Evolutionary conservation across 2,888 invertebrate species (phyloP).

Genomic region (Pollenia angustigena): DNA sequence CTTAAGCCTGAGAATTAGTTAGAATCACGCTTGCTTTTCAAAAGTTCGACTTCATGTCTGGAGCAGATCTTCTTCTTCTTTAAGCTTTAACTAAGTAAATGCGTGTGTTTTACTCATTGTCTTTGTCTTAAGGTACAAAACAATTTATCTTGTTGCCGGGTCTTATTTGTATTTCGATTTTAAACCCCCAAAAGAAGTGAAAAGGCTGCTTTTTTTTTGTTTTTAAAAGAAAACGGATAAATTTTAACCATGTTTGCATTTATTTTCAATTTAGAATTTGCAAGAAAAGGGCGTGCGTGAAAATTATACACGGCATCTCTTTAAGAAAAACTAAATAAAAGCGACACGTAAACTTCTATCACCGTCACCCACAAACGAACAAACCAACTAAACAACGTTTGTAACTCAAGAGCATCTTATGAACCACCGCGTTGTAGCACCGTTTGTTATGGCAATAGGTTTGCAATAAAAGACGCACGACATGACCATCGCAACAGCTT

Average conservation of each 20-base stretch:
- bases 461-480: conserved; percentile 60
- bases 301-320: conserved; percentile 77
- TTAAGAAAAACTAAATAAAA: conserved; percentile 46
- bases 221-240: conserved; percentile 24
- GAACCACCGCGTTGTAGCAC: conserved; percentile 37
- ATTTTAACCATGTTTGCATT: conserved; percentile 63
- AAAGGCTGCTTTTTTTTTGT: neutral
- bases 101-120: conserved; percentile 66
- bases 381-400: neutral
- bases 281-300: conserved; percentile 80
- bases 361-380: conserved; percentile 52
- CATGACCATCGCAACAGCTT: conserved; percentile 57
- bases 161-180: conserved; percentile 60
- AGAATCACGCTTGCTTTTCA: conserved; percentile 68
- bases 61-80: conserved; percentile 31
- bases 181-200: conserved; percentile 17
- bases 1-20: conserved; percentile 71
- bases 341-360: conserved; percentile 67
- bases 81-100: conserved; percentile 38
- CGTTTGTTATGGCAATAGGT: conserved; percentile 29
- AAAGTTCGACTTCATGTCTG: conserved; percentile 63
- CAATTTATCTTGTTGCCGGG: conserved; percentile 28
- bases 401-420: conserved; percentile 2
- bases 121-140: conserved; percentile 25
- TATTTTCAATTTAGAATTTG: conserved; percentile 74